Percentiles rank a stretch among this genome's conserved stretches.
These are phyloP conservation scores for Paradoxurus hermaphroditus DNA, from an alignment of 2,113 vertebrate species.

Conservation along the genomic window DNA sequence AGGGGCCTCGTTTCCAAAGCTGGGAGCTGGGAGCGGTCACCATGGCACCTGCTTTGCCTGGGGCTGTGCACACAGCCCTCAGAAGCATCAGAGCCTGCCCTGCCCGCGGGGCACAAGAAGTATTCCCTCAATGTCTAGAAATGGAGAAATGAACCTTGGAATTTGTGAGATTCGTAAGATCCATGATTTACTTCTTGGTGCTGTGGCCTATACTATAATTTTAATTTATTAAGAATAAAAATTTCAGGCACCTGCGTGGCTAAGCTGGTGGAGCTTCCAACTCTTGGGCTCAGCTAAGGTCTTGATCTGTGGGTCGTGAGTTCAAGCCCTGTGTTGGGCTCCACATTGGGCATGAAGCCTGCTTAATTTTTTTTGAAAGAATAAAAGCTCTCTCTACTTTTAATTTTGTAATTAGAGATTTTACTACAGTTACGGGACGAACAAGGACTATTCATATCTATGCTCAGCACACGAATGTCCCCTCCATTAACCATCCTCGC, in stretches of 20 bases:
- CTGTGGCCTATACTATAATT: accelerated
- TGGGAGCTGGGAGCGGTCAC: accelerated
- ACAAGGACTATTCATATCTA: accelerated
- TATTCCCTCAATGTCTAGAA: accelerated
- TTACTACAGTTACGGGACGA: accelerated
- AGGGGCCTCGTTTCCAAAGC: neutral
- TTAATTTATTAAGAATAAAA: neutral
- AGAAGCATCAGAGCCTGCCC: accelerated
- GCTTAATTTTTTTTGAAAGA: no score
- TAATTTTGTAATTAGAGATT: neutral
- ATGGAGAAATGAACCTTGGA: no score
- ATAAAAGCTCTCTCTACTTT: neutral
- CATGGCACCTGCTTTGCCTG: neutral
- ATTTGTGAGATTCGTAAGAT: accelerated
- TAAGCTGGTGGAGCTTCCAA: no score
- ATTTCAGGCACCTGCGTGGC: no score
- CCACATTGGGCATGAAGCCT: no score
- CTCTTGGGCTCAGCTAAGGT: no score
- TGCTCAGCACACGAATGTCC: neutral
- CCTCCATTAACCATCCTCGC: slow-evolving; percentile 49
- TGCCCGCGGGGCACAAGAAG: accelerated
- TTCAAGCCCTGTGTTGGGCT: no score
- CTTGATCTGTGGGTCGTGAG: no score
- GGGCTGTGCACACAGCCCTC: accelerated
- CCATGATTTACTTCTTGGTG: accelerated